These are phyloP conservation scores for Cephus pulcher DNA, from an alignment of 2,888 invertebrate genomes.

Conservation along the genomic window DNA sequence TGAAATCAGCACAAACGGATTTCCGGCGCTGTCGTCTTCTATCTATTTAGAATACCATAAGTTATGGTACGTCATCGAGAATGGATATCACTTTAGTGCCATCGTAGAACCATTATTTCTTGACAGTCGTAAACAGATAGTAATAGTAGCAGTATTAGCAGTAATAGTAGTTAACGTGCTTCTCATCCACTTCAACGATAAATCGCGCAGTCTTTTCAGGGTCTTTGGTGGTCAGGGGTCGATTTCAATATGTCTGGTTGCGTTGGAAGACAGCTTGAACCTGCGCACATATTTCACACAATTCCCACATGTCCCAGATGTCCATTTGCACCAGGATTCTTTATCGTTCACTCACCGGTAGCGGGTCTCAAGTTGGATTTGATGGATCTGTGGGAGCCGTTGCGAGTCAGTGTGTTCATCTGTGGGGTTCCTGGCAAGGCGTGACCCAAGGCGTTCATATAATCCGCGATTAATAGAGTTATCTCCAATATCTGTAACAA, in stretches of 20 bases:
- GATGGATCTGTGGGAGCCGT: slow-evolving; percentile 76
- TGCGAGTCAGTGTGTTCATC: slow-evolving; percentile 81
- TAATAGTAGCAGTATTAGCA: background rate
- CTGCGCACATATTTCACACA: slow-evolving; percentile 37
- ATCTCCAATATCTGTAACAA: slow-evolving; percentile 83
- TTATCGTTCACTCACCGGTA: slow-evolving; percentile 51
- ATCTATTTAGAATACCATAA: slow-evolving; percentile 13
- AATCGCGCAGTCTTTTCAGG: slow-evolving; percentile 51
- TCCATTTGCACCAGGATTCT: slow-evolving; percentile 3
- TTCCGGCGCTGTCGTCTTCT: background rate
- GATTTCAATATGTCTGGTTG: slow-evolving; percentile 89
- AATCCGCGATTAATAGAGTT: slow-evolving; percentile 91
- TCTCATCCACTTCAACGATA: slow-evolving; percentile 6
- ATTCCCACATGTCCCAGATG: slow-evolving; percentile 2
- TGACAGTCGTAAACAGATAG: slow-evolving; percentile 13
- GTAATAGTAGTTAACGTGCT: slow-evolving; percentile 3
- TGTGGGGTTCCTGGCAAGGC: slow-evolving; percentile 82
- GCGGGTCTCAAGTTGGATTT: slow-evolving; percentile 62
- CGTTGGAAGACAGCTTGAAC: slow-evolving; percentile 67
- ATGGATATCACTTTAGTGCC: slow-evolving; percentile 12
- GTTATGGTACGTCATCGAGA: slow-evolving; percentile 19
- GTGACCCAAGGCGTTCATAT: slow-evolving; percentile 89
- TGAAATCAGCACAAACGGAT: background rate
- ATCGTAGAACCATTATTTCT: slow-evolving; percentile 9
- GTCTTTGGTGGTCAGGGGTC: slow-evolving; percentile 83